Conservation (phyloP, 2,888 invertebrate species). For the Cecidostiba fungosa region DNA sequence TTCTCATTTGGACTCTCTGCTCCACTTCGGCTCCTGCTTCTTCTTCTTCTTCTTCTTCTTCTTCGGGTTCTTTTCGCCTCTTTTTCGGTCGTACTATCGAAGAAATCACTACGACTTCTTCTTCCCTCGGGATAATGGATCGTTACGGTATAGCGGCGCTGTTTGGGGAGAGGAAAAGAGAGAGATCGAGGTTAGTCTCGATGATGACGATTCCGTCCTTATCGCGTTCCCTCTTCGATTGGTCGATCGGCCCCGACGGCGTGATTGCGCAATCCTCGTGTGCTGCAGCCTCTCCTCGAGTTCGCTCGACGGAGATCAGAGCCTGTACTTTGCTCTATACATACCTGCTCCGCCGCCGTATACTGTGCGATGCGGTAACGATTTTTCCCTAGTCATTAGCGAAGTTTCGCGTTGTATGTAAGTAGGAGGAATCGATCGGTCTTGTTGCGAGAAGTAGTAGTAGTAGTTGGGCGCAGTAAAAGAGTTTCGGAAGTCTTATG, state of each 20-base stretch:
- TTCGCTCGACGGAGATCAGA: conserved; percentile 24
- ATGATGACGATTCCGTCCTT: conserved; percentile 50
- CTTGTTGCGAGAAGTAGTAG: background rate
- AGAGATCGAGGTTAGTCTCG: background rate
- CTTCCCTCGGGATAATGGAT: conserved; percentile 48
- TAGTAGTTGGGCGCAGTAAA: background rate
- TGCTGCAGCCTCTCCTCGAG: background rate
- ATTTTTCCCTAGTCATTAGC: conserved; percentile 44
- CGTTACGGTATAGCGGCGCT: conserved; percentile 18
- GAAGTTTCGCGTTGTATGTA: conserved; percentile 22
- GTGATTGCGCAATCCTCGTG: conserved; percentile 32
- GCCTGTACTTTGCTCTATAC: background rate
- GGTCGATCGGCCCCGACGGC: conserved; percentile 8
- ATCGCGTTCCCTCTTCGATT: conserved; percentile 22
- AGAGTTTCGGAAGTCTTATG: background rate
- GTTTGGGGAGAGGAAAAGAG: background rate
- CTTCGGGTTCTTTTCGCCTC: background rate
- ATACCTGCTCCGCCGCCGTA: background rate
- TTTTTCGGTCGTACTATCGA: background rate
- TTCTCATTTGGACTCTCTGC: conserved; percentile 58
- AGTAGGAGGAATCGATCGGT: conserved; percentile 15
- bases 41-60: background rate
- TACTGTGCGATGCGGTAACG: background rate
- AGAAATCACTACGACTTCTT: conserved; percentile 32
- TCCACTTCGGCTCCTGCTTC: conserved; percentile 14